Base-by-base conservation (phyloP, 2,797 vertebrate species). In the Xiphorhynchus erythropygius region DNA sequence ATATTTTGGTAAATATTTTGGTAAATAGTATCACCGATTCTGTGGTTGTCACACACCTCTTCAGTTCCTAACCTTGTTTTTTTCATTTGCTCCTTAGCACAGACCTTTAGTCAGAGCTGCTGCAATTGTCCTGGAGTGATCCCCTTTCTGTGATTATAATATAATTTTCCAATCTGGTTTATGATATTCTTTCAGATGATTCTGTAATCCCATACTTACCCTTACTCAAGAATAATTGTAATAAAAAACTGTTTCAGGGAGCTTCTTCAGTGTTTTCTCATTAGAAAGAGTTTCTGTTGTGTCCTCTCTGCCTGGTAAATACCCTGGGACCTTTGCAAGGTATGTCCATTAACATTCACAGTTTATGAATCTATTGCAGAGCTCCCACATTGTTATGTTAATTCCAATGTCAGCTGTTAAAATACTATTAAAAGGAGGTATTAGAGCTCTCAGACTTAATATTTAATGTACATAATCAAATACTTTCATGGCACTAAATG, bases 351-450 rank as follows among this genome's bases (percentile, higher is more conserved):
- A 86, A 2, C 19, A 95, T 79, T 93, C 81, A 86, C 84, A 89
- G 80, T 96, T 97, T 97, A 97, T 93, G 93, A 96, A 85, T 70
- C 65, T 28, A 59, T 57, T 84, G 75, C 96, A 90, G 46, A 59
- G 76, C 84, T 97, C 94, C 16, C 84, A 78, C 84, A 94, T 93
- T 93, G 88, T 93, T 93, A 96, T 94, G 94, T 90, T 97, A 96
- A 89, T 97, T 97, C 95, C 86, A 89, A 55, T 84, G 90, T 79
- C 95, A 87, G 94, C 93, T 93, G 96, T 97, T 97, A 98, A 97
- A 97, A 95, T 53, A 95, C 84, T 95, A 84, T 97, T 97, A 95
- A 97, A 97, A 97, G 92, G 90, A 94, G 88, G 73, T 55, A 88
- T 80, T 87, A 89, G 92, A 96, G 89, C 90, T 97, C 94, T 95